Evolutionary conservation across 37 sponge, comb jelly and placozoan species (phyloP), one percentile per base, ranked within the genome.

Genomic region (Haliclona indistincta): DNA sequence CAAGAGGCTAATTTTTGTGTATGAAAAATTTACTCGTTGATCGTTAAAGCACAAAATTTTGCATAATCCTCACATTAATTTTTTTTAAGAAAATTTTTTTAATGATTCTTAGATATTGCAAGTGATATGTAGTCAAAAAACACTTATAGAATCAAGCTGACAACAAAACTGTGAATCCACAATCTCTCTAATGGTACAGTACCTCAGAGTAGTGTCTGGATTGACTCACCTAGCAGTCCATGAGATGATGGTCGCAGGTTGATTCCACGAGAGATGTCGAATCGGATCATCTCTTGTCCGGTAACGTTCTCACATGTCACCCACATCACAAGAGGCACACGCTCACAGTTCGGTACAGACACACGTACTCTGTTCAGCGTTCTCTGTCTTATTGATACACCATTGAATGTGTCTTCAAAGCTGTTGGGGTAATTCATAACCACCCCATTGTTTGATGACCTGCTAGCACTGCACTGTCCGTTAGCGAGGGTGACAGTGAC

Each of bases 271-370:
- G 81, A 38, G n/a, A 90, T 49, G 5, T 51, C 58, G 64, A 90
- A 84, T 39, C 68, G 36, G 43, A 84, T 79, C 91, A 90, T 90
- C 13, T 43, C 37, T 26, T 70, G 34, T 20, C 37, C 53, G 13
- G 41, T 39, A 33, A 45, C 39, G 26, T 49, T 38, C 67, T 84
- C 52, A 52, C 90, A 90, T 0, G 74, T 70, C 11, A 84, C 67
- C 81, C 85, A 90, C 85, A 90, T 76, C 61, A 90, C 86, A 8
- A 90, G 68, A 29, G 62, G 68, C 30, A 76, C 4, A 28, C 71
- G 54, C 32, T 81, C 81, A 80, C 90, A 90, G 77, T 90, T 90
- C 28, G 90, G 90, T 3, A 81, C 73, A 36, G 86, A 47, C 13
- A 90, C 56, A 22, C 90, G 75, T 3, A 84, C 86, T 1, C 81